Conservation (phyloP, 2,113 vertebrate species). For the Todiramphus saurophagus region DNA sequence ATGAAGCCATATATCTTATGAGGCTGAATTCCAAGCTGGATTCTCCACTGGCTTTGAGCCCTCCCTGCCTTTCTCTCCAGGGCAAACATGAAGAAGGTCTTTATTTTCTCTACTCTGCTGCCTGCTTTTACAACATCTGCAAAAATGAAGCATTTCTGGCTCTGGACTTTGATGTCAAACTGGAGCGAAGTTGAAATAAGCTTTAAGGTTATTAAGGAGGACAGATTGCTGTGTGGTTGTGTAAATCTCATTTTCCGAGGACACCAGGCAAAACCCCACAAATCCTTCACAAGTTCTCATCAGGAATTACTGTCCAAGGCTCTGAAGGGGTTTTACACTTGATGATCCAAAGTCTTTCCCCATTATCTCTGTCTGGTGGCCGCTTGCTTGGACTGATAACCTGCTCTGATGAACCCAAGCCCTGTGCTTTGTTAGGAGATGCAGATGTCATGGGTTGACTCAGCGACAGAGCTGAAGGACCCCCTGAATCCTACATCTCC, state of each 20-base stretch:
- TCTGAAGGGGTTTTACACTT: neutral
- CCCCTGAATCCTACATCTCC: neutral
- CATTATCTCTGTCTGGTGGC: neutral
- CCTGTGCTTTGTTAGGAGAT: neutral
- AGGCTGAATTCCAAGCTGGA: neutral
- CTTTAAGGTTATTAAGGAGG: neutral
- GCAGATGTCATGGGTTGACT: neutral
- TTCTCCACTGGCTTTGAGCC: neutral
- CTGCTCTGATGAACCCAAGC: neutral
- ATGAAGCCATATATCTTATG: rapidly evolving
- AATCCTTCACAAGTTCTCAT: neutral
- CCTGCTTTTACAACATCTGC: neutral
- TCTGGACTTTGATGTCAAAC: neutral
- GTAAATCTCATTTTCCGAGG: neutral
- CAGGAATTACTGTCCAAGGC: neutral
- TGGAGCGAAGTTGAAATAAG: neutral
- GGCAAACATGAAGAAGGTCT: neutral
- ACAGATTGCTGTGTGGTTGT: neutral
- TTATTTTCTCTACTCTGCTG: neutral
- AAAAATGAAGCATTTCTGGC: neutral
- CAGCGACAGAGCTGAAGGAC: neutral
- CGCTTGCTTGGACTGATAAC: neutral
- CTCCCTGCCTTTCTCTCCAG: neutral
- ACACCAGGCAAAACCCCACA: neutral
- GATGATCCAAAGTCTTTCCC: neutral